A percentile compares a stretch with the other conserved stretches of the same genome.
Evolutionary conservation across 1,140 invertebrate genomes (phyloP).

Genomic region (Archegozetes longisetosus): DNA sequence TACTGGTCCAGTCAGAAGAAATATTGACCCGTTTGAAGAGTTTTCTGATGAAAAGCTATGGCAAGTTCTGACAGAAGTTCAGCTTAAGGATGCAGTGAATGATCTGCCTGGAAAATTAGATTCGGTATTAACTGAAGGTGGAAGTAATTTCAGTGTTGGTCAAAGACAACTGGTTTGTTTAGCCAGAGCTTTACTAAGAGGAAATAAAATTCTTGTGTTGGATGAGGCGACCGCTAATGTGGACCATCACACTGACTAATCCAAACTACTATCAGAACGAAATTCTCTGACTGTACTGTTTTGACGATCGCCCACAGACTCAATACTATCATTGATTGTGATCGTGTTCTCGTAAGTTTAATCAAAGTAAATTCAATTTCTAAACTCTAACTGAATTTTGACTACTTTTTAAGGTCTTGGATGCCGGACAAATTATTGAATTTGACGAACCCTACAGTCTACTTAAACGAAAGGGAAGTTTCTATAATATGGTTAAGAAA

Average conservation of each 20-base stretch:
- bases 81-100: conserved; percentile 40
- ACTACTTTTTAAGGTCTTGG: too few species aligned
- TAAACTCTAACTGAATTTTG: too few species aligned
- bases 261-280: conserved; percentile 28
- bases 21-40: conserved; percentile 24
- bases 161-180: conserved; percentile 56
- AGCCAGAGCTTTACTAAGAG: conserved; percentile 36
- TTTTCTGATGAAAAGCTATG: conserved; percentile 20
- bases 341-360: conserved; percentile 23
- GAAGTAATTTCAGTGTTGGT: conserved; percentile 59
- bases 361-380: too few species aligned
- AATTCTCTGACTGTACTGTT: conserved; percentile 30
- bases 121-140: conserved; percentile 53
- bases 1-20: conserved; percentile 24
- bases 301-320: conserved; percentile 33
- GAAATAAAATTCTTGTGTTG: conserved; percentile 30
- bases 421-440: too few species aligned
- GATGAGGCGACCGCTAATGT: conserved; percentile 34
- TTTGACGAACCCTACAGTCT: too few species aligned
- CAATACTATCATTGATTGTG: conserved; percentile 30
- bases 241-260: conserved; percentile 25
- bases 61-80: conserved; percentile 17
- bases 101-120: conserved; percentile 46
- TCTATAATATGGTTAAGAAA: too few species aligned
- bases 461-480: too few species aligned